Percentiles rank a stretch among this genome's conserved stretches.
phyloP scores from a whole-genome alignment of 2,888 invertebrate species.

The Diaperis boleti region DNA sequence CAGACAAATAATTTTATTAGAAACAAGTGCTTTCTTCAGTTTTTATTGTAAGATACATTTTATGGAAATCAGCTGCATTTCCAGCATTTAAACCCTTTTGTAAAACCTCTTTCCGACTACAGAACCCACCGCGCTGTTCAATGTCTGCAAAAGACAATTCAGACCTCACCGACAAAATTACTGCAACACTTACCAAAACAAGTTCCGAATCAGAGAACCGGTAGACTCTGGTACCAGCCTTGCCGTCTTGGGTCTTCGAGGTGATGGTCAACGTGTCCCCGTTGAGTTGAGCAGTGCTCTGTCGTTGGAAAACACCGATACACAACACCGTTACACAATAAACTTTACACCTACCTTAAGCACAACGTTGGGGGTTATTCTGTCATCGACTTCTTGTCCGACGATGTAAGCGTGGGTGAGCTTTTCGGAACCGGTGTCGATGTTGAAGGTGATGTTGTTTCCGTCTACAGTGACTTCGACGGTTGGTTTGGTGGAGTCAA shows the following conservation, averaged over 20 bases:
- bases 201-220: slow-evolving; percentile 42
- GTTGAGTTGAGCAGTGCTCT: slow-evolving; percentile 44
- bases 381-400: slow-evolving; percentile 48
- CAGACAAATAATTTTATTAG: too few relatives aligned
- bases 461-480: slow-evolving; percentile 47
- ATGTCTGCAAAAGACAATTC: slow-evolving; percentile 11
- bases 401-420: slow-evolving; percentile 24
- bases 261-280: slow-evolving; percentile 42
- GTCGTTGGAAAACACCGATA: not conserved
- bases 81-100: slow-evolving; percentile 26
- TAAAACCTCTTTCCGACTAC: slow-evolving; percentile 7
- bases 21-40: too few relatives aligned
- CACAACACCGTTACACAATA: not conserved
- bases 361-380: slow-evolving; percentile 38
- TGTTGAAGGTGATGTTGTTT: slow-evolving; percentile 44
- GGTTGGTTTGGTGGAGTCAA: slow-evolving; percentile 35
- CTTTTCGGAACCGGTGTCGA: slow-evolving; percentile 38
- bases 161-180: not conserved
- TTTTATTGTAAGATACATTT: too few relatives aligned
- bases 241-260: slow-evolving; percentile 38
- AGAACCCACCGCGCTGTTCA: not conserved
- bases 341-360: slow-evolving; percentile 39
- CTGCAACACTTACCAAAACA: slow-evolving; percentile 45
- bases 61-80: too few relatives aligned
- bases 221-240: slow-evolving; percentile 39